Evolutionary conservation across 2,888 invertebrate genomes (phyloP).

Genomic region (Eilema sororculum): DNA sequence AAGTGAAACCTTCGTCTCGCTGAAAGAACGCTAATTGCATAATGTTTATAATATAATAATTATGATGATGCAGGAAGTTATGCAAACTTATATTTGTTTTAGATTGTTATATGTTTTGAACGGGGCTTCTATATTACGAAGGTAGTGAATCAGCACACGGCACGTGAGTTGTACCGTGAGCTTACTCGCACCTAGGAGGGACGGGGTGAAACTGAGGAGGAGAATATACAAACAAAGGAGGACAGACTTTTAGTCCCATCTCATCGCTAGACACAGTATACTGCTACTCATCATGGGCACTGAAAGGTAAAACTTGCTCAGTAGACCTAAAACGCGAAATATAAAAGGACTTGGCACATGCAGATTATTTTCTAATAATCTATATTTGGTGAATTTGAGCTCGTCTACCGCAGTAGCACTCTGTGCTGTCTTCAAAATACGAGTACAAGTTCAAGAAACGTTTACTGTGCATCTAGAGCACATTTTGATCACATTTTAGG

Average conservation of each 20-base stretch:
- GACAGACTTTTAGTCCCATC: not conserved
- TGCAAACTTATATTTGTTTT: not conserved
- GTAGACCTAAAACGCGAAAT: no score
- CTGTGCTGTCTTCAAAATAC: no score
- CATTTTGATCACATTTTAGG: no score
- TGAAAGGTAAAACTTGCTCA: not conserved
- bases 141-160: not conserved
- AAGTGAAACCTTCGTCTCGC: conserved; percentile 10
- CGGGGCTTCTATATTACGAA: not conserved
- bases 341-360: no score
- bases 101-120: not conserved
- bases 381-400: no score
- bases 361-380: no score
- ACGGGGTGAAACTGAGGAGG: not conserved
- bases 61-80: conserved; percentile 10
- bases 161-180: no score
- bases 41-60: conserved; percentile 9
- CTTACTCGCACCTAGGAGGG: not conserved
- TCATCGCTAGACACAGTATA: not conserved
- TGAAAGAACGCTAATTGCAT: not conserved
- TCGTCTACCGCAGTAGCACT: no score
- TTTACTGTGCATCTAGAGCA: no score
- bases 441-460: no score
- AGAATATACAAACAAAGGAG: not conserved
- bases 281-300: not conserved